Conservation (phyloP, 2,113 vertebrate species). For the Turnix velox region DNA sequence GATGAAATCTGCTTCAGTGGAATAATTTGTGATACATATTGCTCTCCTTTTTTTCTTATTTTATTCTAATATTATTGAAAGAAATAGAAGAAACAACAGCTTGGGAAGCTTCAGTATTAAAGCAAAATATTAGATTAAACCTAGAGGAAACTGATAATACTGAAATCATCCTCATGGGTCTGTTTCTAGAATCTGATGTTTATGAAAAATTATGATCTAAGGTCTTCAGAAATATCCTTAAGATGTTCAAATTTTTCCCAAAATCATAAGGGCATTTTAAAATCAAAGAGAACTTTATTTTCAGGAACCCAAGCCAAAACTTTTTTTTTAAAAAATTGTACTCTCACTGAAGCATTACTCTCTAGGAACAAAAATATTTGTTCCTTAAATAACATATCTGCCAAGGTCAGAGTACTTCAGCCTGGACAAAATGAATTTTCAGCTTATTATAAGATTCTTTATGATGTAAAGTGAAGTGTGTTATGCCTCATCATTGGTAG, state of each 20-base stretch:
- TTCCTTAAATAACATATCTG: neutral
- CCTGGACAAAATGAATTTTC: neutral
- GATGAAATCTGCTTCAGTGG: neutral
- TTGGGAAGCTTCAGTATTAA: rapidly evolving
- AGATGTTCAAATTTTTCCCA: neutral
- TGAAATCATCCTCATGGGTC: neutral
- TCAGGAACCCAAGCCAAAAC: neutral
- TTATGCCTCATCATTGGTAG: neutral
- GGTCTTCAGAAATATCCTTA: neutral
- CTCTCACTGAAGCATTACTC: neutral
- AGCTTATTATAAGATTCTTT: neutral
- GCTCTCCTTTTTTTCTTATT: neutral
- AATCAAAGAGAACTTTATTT: neutral
- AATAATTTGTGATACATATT: neutral
- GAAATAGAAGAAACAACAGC: neutral
- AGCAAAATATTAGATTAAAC: neutral
- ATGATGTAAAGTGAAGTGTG: neutral
- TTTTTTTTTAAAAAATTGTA: neutral
- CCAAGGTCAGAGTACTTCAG: neutral
- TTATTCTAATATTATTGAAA: neutral
- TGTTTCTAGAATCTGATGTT: neutral
- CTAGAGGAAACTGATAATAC: neutral
- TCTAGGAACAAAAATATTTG: neutral
- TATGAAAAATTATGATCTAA: neutral
- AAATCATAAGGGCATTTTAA: neutral